Conservation (phyloP, 2,113 vertebrate species). For the Serranochromis macrocephalus region DNA sequence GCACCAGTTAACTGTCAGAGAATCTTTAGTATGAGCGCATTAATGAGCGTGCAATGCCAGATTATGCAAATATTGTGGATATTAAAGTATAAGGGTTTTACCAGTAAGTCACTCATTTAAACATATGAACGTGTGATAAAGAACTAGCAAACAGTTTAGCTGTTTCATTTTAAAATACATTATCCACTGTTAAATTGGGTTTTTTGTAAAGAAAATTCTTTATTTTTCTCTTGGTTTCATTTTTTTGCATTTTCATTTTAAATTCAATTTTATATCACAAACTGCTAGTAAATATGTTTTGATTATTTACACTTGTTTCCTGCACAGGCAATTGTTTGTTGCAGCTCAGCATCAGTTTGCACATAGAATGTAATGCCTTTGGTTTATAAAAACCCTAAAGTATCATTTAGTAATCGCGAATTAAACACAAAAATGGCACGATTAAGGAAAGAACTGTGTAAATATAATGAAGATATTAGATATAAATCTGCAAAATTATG, state of each 20-base stretch:
- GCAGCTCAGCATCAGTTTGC: background rate
- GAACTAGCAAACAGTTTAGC: background rate
- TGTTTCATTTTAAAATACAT: background rate
- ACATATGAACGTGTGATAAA: background rate
- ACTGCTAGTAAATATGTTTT: background rate
- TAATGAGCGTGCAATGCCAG: background rate
- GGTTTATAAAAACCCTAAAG: background rate
- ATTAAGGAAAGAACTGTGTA: background rate
- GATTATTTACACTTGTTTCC: background rate
- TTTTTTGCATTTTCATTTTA: background rate
- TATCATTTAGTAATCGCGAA: background rate
- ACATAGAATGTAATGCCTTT: background rate
- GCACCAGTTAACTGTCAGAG: background rate
- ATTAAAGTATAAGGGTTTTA: background rate
- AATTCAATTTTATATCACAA: background rate
- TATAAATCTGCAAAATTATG: background rate
- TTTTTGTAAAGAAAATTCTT: background rate
- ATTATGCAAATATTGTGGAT: background rate
- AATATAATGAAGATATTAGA: background rate
- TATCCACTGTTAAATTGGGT: background rate
- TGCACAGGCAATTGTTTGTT: background rate
- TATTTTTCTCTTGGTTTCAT: background rate
- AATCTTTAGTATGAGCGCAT: background rate
- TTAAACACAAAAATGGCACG: background rate
- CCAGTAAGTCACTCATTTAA: background rate